Conservation (phyloP, 2,113 vertebrate genomes). For the Melanostigma gelatinosum region DNA sequence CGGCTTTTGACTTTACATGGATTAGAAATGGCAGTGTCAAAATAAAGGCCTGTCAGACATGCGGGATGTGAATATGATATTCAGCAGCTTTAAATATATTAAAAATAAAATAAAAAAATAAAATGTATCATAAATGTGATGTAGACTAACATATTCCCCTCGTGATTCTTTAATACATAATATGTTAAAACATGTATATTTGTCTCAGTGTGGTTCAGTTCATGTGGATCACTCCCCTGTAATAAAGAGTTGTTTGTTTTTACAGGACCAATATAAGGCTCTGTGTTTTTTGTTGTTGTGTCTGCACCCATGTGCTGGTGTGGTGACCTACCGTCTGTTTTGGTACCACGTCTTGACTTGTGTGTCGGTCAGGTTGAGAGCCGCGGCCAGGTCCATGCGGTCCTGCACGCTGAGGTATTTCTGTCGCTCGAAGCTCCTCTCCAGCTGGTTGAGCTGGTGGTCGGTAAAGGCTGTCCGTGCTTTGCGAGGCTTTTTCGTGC, state of each 20-base stretch:
- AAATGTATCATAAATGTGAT: background rate
- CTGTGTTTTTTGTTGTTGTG: background rate
- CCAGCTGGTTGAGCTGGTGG: conserved; percentile 98
- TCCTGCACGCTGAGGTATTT: conserved; percentile 99
- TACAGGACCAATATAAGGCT: background rate
- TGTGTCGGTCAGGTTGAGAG: conserved; percentile 95
- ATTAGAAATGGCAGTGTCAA: background rate
- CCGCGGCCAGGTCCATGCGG: conserved; percentile 98
- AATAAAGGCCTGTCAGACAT: background rate
- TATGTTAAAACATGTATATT: background rate
- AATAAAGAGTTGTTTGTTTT: background rate
- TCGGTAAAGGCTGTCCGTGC: conserved; percentile 97
- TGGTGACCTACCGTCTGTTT: conserved; percentile 87
- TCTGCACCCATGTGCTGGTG: background rate
- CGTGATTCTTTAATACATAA: background rate
- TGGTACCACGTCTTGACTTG: conserved; percentile 98
- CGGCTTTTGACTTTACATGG: background rate
- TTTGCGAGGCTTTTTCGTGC: conserved; percentile 97
- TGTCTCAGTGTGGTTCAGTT: background rate
- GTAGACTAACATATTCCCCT: background rate
- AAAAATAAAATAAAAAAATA: background rate
- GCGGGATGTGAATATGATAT: background rate
- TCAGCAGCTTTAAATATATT: background rate
- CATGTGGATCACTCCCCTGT: background rate
- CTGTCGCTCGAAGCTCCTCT: conserved; percentile 97